Conservation (phyloP, 2,888 invertebrate species). For the Sthenelais limicola region DNA sequence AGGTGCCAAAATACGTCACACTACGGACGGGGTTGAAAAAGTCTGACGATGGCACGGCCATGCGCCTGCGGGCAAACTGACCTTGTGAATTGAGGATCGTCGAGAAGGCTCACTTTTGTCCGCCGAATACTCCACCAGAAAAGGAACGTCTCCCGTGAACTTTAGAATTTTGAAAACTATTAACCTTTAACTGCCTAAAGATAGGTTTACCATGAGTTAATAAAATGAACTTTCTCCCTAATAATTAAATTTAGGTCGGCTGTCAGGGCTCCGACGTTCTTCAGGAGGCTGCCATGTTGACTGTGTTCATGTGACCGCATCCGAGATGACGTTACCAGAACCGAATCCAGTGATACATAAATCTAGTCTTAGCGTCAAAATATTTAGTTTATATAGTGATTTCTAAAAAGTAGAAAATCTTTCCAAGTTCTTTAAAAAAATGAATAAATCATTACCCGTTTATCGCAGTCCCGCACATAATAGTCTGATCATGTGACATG, state of each 20-base stretch:
- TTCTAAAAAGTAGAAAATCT: too few species aligned
- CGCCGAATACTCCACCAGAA: constrained; percentile 36
- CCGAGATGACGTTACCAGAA: constrained; percentile 37
- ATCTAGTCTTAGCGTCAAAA: too few species aligned
- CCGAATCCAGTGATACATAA: too few species aligned
- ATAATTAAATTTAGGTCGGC: constrained; percentile 39
- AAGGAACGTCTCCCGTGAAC: constrained; percentile 6
- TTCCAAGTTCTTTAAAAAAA: too few species aligned
- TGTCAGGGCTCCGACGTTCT: constrained; percentile 25
- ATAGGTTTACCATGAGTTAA: constrained; percentile 38
- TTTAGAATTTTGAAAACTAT: constrained; percentile 29
- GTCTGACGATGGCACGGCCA: constrained; percentile 38
- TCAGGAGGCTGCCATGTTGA: constrained; percentile 40
- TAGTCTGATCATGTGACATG: constrained; percentile 26
- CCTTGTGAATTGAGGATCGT: constrained; percentile 35
- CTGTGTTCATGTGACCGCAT: constrained; percentile 39
- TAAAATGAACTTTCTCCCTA: constrained; percentile 38
- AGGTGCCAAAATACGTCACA: constrained; percentile 31
- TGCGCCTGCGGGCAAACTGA: constrained; percentile 40
- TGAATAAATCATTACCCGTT: too few species aligned
- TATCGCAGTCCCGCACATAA: too few species aligned
- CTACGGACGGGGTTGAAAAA: constrained; percentile 26
- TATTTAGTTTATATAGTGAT: too few species aligned
- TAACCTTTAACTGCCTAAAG: constrained; percentile 39
- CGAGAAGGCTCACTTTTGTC: constrained; percentile 37